Percentiles rank a stretch among this genome's conserved stretches.
phyloP scores from a whole-genome alignment of 1,140 invertebrate genomes.

The Adoxophyes honmai region DNA sequence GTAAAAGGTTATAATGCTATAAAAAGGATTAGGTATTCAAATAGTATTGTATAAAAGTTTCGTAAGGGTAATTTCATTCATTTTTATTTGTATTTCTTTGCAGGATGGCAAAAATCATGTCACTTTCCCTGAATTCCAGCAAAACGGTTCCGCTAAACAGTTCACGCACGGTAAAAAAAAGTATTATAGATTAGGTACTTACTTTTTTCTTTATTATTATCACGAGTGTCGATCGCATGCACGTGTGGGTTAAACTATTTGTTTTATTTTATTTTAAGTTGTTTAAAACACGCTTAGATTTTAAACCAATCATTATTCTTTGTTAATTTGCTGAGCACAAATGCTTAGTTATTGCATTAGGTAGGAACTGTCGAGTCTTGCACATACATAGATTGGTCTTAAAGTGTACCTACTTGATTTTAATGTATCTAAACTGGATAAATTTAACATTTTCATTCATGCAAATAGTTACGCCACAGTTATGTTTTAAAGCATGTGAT shows the following conservation, averaged over 20 bases:
- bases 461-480: background rate
- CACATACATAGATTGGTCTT: background rate
- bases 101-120: slow-evolving; percentile 91
- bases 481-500: slow-evolving; percentile 6
- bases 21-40: no score
- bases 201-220: slow-evolving; percentile 67
- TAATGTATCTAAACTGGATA: background rate
- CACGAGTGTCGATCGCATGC: slow-evolving; percentile 74
- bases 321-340: slow-evolving; percentile 40
- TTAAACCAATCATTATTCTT: slow-evolving; percentile 23
- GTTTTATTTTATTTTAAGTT: slow-evolving; percentile 35
- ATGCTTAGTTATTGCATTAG: slow-evolving; percentile 32
- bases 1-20: no score
- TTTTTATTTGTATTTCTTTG: slow-evolving; percentile 48
- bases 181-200: slow-evolving; percentile 79
- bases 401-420: background rate
- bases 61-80: no score
- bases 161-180: slow-evolving; percentile 89
- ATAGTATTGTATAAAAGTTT: no score
- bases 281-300: slow-evolving; percentile 23
- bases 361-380: background rate
- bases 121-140: slow-evolving; percentile 90
- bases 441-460: background rate
- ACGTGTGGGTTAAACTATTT: slow-evolving; percentile 65
- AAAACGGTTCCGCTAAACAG: slow-evolving; percentile 90